Conservation (phyloP, 2,113 vertebrate genomes). For the Myiagra hebetior region DNA sequence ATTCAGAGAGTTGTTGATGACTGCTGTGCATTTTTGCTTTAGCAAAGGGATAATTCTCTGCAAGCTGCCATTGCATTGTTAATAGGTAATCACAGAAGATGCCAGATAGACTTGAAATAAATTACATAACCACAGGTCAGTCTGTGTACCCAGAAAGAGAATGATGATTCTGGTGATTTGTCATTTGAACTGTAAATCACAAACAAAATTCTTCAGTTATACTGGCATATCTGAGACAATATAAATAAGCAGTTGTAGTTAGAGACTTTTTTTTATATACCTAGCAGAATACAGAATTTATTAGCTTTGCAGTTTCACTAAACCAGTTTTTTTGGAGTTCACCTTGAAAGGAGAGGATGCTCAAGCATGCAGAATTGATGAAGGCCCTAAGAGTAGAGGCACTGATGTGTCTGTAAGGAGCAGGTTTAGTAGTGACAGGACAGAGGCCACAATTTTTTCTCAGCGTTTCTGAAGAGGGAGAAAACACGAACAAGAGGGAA, state of each 20-base stretch:
- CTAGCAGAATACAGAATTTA: neutral
- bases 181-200: constrained; percentile 11
- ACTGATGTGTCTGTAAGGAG: neutral
- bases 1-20: neutral
- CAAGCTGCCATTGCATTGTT: neutral
- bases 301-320: neutral
- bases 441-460: neutral
- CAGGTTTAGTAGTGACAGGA: neutral
- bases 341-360: neutral
- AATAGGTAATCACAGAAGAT: neutral
- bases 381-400: neutral
- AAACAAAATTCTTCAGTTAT: neutral
- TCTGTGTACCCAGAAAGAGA: neutral
- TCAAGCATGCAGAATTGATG: neutral
- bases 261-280: neutral
- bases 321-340: neutral
- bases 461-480: neutral
- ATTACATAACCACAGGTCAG: constrained; percentile 10
- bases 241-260: neutral
- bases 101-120: neutral
- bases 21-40: neutral
- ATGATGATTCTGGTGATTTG: neutral
- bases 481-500: neutral
- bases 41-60: neutral
- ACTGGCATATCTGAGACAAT: neutral